These are phyloP conservation scores for Crotalus viridis DNA, from an alignment of 2,113 vertebrate genomes.

Conservation along the genomic window DNA sequence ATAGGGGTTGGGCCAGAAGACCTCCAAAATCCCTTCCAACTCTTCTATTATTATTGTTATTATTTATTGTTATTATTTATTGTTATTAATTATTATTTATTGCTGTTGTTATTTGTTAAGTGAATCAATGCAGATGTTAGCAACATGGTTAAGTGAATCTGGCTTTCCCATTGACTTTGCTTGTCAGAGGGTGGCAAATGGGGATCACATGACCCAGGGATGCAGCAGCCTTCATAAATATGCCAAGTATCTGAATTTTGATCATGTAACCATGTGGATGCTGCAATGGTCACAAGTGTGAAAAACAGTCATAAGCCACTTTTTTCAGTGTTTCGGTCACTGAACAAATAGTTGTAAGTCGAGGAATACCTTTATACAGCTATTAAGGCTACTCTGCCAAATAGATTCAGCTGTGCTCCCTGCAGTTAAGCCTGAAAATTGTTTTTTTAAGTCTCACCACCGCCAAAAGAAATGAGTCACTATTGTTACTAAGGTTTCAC, in stretches of 20 bases:
- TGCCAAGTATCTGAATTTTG: neutral
- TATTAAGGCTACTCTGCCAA: neutral
- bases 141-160: neutral
- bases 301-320: neutral
- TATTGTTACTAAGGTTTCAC: neutral
- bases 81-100: too few species aligned
- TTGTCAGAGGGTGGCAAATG: neutral
- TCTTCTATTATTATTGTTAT: too few species aligned
- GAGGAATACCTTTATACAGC: neutral
- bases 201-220: too few species aligned
- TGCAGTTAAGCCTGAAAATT: neutral
- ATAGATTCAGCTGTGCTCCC: neutral
- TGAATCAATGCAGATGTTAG: neutral
- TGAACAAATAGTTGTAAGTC: neutral
- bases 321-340: neutral
- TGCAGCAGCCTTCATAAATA: neutral
- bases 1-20: too few species aligned
- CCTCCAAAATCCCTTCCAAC: too few species aligned
- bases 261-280: neutral
- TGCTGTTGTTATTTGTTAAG: too few species aligned
- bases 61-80: too few species aligned
- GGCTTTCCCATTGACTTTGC: too few species aligned
- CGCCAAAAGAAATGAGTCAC: neutral
- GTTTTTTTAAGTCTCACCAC: neutral
- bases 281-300: neutral